Percentiles rank a stretch among this genome's conserved stretches.
Conservation (phyloP, 2,113 vertebrate genomes). For the Symphodus melops region DNA sequence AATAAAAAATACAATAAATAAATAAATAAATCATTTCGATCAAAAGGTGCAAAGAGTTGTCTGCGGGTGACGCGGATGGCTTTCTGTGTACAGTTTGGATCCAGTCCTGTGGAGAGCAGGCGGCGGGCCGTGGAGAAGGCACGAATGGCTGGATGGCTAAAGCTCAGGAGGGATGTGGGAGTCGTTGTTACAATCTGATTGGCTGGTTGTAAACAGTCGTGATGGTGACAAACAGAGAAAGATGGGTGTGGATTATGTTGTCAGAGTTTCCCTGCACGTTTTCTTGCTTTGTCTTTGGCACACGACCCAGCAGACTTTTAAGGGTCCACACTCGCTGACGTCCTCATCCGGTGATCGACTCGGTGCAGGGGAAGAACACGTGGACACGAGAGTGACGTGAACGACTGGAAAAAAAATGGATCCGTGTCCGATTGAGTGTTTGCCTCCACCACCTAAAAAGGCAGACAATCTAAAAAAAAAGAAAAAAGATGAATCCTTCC, state of each 20-base stretch:
- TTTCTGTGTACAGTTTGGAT: constrained; percentile 47
- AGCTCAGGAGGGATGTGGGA: constrained; percentile 70
- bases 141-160: constrained; percentile 85
- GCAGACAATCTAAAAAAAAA: constrained; percentile 14
- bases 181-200: constrained; percentile 47
- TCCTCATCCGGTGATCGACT: not conserved
- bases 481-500: constrained; percentile 13
- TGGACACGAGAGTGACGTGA: not conserved
- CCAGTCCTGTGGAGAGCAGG: constrained; percentile 37
- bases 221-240: constrained; percentile 3
- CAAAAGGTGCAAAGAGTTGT: constrained; percentile 70
- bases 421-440: not conserved
- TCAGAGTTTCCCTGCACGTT: not conserved
- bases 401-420: not conserved
- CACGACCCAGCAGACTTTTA: not conserved
- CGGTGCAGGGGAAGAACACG: not conserved
- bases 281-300: constrained; percentile 57
- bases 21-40: constrained; percentile 39
- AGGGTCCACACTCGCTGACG: not conserved
- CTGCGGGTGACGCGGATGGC: constrained; percentile 53
- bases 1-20: constrained; percentile 45
- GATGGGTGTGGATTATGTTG: not conserved
- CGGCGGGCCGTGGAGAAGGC: constrained; percentile 78
- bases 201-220: constrained; percentile 62
- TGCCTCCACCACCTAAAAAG: not conserved